Evolutionary conservation across 2,797 vertebrate genomes (phyloP).

Genomic region (Ambastaia sidthimunki): DNA sequence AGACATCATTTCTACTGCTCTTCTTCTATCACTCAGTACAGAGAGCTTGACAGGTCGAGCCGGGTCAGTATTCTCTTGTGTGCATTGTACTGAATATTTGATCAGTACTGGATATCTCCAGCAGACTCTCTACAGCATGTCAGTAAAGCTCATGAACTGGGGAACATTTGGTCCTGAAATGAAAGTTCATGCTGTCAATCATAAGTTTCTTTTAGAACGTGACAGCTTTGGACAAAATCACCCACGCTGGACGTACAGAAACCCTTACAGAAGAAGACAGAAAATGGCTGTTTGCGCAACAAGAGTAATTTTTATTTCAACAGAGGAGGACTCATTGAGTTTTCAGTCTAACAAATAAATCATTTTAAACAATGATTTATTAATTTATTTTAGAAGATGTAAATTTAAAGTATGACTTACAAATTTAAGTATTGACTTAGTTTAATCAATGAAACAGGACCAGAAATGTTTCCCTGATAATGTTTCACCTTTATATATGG

Average conservation of each 20-base stretch:
- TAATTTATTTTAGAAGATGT: too few species aligned
- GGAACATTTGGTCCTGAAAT: background rate
- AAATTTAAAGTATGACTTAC: too few species aligned
- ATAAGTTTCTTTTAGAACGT: background rate
- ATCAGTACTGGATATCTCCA: conserved; percentile 2
- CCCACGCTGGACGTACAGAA: background rate
- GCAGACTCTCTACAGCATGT: background rate
- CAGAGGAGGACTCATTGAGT: too few species aligned
- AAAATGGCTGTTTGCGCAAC: background rate
- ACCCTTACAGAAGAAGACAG: background rate
- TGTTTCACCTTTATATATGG: too few species aligned
- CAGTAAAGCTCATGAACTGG: background rate
- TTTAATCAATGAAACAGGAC: too few species aligned
- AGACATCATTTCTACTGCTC: background rate
- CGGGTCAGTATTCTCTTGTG: conserved; percentile 19
- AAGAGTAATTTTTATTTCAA: too few species aligned
- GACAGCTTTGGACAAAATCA: background rate
- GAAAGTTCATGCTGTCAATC: background rate
- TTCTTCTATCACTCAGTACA: conserved; percentile 22
- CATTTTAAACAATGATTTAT: too few species aligned
- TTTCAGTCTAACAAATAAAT: too few species aligned
- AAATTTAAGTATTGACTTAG: too few species aligned
- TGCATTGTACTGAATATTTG: conserved; percentile 12
- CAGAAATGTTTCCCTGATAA: too few species aligned
- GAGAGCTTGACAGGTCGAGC: conserved; percentile 6